Evolutionary conservation across 2,113 vertebrate genomes (phyloP), one percentile per base, ranked within the genome.

Genomic region (Pelvicachromis taeniatus): DNA sequence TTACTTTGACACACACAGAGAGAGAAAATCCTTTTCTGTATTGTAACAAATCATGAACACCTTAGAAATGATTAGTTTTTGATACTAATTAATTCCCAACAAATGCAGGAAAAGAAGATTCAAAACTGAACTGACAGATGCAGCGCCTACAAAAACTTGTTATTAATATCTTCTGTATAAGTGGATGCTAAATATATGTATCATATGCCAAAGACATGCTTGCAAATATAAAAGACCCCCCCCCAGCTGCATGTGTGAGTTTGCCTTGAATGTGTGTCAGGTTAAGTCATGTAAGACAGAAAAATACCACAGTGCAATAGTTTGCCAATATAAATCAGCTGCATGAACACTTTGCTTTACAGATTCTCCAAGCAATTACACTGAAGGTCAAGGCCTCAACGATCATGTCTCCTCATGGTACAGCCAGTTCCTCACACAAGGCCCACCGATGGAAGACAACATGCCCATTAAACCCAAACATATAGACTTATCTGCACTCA

Each of bases 261-360:
- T 75, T n/a, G 33, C 82, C 31, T 65, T 85, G 65, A 77, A 86
- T 77, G 50, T 87, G 19, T 89, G 81, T 77, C 55, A 77, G 91
- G 84, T 80, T 86, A 82, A 89, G 83, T 92, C 73, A 89, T 93
- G 90, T 91, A 89, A 87, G 42, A 59, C 75, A 82, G 81, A 42
- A 84, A 5, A 48, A 89, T 88, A 87, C 63, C 91, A 90, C 61
- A 80, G 87, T 85, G 70, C 87, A 88, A 86, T 83, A 68, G 88
- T 89, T 89, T 80, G 87, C 89, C 86, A 93, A 88, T 93, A 89
- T 23, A 50, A 53, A 93, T 94, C 92, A 93, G 79, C 82, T 91
- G 89, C 90, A 91, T 93, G 87, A 88, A 92, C 89, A 89, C 88
- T 92, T 91, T 90, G 58, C 58, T 89, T 78, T 85, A 78, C 78